Percentiles rank a stretch among this genome's conserved stretches.
These are phyloP conservation scores for Eurytoma californica DNA, from an alignment of 2,888 invertebrate species.

Conservation along the genomic window DNA sequence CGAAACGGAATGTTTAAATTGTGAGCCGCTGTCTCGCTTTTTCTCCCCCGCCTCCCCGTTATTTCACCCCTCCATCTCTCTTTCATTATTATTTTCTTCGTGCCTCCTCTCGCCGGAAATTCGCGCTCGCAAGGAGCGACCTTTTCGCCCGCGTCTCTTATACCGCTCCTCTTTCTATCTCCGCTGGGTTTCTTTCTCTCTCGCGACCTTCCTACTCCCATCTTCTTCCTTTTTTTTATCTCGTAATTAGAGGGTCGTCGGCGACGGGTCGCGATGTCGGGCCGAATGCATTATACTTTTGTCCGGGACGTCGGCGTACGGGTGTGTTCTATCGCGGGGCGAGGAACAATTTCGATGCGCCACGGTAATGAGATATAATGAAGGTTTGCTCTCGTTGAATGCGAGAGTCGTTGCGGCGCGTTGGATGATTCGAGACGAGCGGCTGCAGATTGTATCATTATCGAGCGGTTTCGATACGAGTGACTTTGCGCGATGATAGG, in stretches of 20 bases:
- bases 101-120: constrained; percentile 13
- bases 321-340: not conserved
- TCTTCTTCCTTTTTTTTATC: constrained; percentile 1
- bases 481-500: not conserved
- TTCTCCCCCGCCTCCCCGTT: not conserved
- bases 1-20: constrained; percentile 51
- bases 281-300: not conserved
- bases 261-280: not conserved
- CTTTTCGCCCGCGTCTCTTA: not conserved
- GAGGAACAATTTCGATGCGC: constrained; percentile 27
- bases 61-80: not conserved
- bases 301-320: not conserved
- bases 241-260: constrained; percentile 37
- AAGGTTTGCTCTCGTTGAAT: constrained; percentile 29
- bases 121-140: constrained; percentile 23
- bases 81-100: constrained; percentile 11
- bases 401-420: not conserved
- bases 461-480: not conserved
- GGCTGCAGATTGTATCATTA: not conserved
- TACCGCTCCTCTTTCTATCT: not conserved
- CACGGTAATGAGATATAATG: constrained; percentile 38
- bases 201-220: not conserved
- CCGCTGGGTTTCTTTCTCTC: not conserved
- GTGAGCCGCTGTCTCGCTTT: constrained; percentile 3
- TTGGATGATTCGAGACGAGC: not conserved